Base-by-base conservation (phyloP, 2,113 vertebrate genomes). In the Channa argus region DNA sequence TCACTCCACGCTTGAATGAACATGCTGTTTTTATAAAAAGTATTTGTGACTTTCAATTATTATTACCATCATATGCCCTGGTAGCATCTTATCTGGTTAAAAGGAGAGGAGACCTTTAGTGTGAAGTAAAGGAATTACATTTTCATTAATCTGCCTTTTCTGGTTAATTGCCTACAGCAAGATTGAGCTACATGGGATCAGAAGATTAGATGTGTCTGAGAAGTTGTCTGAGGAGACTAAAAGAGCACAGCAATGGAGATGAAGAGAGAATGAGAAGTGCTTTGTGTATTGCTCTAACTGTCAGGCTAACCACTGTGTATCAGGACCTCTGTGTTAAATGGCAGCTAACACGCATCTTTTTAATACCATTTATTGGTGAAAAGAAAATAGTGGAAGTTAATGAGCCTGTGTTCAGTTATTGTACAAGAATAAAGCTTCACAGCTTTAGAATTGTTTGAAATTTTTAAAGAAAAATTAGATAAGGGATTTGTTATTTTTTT, bases 41-140 rank as follows among this genome's bases (percentile, higher is more conserved):
- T 50, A 78, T 58, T 58, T 34, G n/a, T 80, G 65, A 80, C 84
- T 89, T 39, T 15, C 46, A 80, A 68, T 8, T 45, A 63, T 55
- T 67, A 46, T 49, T 10, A 24, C 83, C 34, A 44, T 79, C 33
- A 41, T 67, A 66, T 70, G 39, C 4, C 4, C 6, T 41, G 39
- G 6, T 41, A 5, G 4, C 4, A 41, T 41, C 39, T 41, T 71
- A 79, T 87, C 55, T 60, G 60, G 54, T 77, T 83, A 63, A 78
- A 66, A 75, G 62, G 63, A 78, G 66, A 65, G 13, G 58, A 82
- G 68, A 84, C 71, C 71, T 81, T 83, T 83, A 68, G 68, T 38
- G 38, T 56, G 69, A 89, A 87, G 89, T 87, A 87, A 59, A 78
- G 15, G 67, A 85, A 89, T 90, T 90, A 15, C 59, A 88, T 89